A percentile compares a stretch with the other conserved stretches of the same genome.
Conservation (phyloP, 2,113 vertebrate species). For the Phylloscopus trochiloides region DNA sequence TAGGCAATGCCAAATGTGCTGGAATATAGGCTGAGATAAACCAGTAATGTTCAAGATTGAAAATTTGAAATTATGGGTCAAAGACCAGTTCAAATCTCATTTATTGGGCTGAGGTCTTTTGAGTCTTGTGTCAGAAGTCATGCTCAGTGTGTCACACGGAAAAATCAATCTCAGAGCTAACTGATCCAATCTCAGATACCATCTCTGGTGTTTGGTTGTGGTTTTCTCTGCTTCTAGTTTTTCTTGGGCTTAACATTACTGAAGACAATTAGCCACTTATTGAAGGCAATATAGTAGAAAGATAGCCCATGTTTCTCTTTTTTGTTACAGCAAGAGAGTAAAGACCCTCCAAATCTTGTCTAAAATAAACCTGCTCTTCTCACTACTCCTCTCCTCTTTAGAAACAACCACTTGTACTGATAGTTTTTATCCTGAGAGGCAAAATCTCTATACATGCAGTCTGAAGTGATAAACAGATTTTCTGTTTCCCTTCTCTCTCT, state of each 20-base stretch:
- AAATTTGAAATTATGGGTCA: neutral
- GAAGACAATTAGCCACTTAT: neutral
- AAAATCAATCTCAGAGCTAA: neutral
- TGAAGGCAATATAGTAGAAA: neutral
- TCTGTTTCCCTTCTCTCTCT: neutral
- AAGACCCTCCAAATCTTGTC: neutral
- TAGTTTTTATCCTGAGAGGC: neutral
- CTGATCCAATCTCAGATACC: neutral
- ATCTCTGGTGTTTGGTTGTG: accelerated
- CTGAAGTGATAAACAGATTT: neutral
- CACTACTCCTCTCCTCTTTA: neutral
- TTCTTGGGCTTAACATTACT: neutral
- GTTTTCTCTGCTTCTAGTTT: neutral
- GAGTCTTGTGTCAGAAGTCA: neutral
- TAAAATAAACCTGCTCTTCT: neutral
- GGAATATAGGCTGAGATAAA: neutral
- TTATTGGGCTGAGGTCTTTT: neutral
- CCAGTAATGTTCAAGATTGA: neutral
- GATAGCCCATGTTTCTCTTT: neutral
- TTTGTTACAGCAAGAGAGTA: neutral
- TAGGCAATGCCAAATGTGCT: neutral
- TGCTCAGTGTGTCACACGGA: neutral
- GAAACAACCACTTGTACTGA: neutral
- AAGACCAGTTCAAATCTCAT: neutral
- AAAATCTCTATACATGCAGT: neutral